Base-by-base conservation (phyloP, 2,888 invertebrate genomes). In the Polydrusus cervinus region DNA sequence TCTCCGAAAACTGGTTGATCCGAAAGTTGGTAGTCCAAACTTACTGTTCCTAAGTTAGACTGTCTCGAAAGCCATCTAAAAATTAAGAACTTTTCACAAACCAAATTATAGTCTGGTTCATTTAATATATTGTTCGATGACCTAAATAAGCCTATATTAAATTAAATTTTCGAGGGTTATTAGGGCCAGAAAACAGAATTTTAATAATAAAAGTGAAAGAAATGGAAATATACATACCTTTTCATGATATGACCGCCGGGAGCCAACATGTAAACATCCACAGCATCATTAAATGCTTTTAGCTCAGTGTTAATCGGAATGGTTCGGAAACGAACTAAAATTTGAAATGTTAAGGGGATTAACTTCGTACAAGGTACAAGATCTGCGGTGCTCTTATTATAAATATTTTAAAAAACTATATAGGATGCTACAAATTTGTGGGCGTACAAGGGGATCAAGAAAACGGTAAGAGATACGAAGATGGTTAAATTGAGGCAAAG, bases 291-390 rank as follows among this genome's bases (percentile, higher is more conserved):
- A 85, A 95, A 97, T 0, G 97, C 95, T 86, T 94, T 95, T 79
- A 98, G 88, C 84, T 97, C 96, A 0, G 97, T 97, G 83, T 95
- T 94, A 82, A 98, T 96, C 0, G 98, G 98, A 79, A 98, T 94
- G 8, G 96, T 93, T 49, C 98, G 92, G 87, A 98, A 97, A 71
- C 93, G 91, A 0, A 97, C 95, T 90, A 90, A 14, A 89, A 87
- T 76, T 78, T 62, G 20, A 25, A 34, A 34, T 25, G 25, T 25
- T 25, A 25, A 25, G 25, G 3, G 25, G 25, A 5, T 25, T 5
- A 3, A 5, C 25, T 25, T 3, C 25, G 25, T 25, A 25, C 25
- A 3, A 25, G 25, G 1, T 25, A 25, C 5, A 25, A 25, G 1
- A 5, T 25, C 25, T 5, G 25, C 5, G 1, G 25, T 25, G 25